Evolutionary conservation across 2,888 invertebrate species (phyloP), one percentile per base, ranked within the genome.

Genomic region (Acleris cristana): DNA sequence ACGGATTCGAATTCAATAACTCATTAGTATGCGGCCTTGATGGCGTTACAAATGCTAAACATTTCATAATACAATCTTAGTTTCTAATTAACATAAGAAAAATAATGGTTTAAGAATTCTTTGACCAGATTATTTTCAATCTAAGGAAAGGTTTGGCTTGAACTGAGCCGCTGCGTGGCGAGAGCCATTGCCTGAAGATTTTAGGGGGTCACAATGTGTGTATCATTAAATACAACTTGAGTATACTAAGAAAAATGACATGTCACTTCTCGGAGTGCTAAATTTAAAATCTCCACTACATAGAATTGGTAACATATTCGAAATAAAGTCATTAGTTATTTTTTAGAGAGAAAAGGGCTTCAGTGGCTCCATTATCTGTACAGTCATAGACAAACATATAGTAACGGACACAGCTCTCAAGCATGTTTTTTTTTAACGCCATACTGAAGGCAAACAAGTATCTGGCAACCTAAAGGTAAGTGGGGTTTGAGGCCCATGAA

Each of bases 21-120:
- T 75, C 53, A 66, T 65, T 64, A 71, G 23, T 72, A 81, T 79
- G 70, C 72, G 74, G 73, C 81, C 81, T 82, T 84, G 34, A 10
- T 34, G 74, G 70, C 69, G 75, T 82, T 86, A 84, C 86, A 83
- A 78, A 81, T 85, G 88, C 84, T 81, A 78, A 78, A 74, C 55
- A 69, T 58, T 30, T 51, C 45, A 23, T 58, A 45, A 45, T 54
- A 57, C 44, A 8, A 53, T 64, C 40, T 45, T 61, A 66, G 56
- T 49, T 60, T 56, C 14, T 55, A 49, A n/a, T 65, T 60, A 61
- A 61, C 44, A 34, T 66, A 57, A 66, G 52, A 55, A 19, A 59
- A 56, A 44, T 56, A 56, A 56, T 56, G 64, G 66, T 66, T 63
- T 61, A 64, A 49, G 61, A 69, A 60, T 71, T 60, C 19, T 62